A percentile compares a stretch with the other conserved stretches of the same genome.
These are phyloP conservation scores for Netelia inedita DNA, from an alignment of 2,888 invertebrate species.

Conservation along the genomic window DNA sequence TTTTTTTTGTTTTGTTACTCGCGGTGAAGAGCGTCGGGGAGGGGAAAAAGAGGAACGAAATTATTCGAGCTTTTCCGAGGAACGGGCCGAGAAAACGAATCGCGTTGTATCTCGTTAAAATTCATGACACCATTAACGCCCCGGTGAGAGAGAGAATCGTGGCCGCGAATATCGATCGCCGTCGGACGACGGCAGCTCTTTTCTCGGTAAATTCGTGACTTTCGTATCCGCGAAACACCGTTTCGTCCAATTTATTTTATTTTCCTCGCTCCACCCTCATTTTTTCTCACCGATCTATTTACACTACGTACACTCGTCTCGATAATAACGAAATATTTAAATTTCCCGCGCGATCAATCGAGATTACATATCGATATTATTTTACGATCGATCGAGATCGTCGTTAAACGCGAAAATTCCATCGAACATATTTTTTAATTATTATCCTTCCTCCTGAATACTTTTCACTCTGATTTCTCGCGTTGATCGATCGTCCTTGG, in stretches of 20 bases:
- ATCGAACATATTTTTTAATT: background rate
- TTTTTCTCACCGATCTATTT: background rate
- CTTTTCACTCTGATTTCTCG: too few species aligned
- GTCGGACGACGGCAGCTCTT: slow-evolving; percentile 31
- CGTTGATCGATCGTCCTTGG: too few species aligned
- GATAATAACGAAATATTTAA: background rate
- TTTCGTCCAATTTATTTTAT: background rate
- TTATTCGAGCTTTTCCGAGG: background rate
- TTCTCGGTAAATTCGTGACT: background rate
- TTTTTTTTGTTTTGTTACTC: background rate
- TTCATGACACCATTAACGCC: background rate
- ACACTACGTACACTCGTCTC: background rate
- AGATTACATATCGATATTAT: too few species aligned
- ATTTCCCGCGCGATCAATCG: too few species aligned
- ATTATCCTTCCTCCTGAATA: too few species aligned
- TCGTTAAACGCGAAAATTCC: background rate
- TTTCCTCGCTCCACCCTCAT: background rate
- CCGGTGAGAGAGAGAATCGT: background rate
- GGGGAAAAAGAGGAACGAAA: too few species aligned
- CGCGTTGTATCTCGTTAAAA: background rate
- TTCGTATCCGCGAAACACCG: background rate
- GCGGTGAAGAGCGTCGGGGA: background rate
- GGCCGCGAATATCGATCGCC: slow-evolving; percentile 30
- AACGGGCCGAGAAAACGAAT: background rate
- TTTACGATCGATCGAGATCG: too few species aligned